Evolutionary conservation across 2,113 vertebrate genomes (phyloP), one percentile per base, ranked within the genome.

Genomic region (cat (Felis catus)): DNA sequence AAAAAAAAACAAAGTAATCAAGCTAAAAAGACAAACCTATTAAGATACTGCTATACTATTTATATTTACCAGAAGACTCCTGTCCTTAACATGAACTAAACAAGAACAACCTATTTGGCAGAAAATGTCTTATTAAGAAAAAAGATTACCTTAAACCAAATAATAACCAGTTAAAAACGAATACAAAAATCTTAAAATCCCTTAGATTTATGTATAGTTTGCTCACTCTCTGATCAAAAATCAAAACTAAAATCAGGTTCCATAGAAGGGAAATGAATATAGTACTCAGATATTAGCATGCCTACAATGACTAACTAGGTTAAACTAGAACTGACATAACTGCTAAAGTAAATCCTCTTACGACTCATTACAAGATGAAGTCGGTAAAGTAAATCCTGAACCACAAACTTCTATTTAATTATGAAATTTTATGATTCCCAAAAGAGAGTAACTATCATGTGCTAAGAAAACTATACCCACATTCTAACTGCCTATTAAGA

Each of bases 231-330:
- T 92, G 31, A 92, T 55, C 48, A 97, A 76, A 7, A 55, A 89
- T 76, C 36, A 96, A 4, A 84, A 94, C 29, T 97, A 87, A 96
- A 92, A 76, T 45, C 58, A 88, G n/a, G 61, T 94, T 97, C 95
- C 45, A 92, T 80, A 90, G 89, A 93, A 92, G 51, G 29, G 29
- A 92, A 58, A 39, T 93, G 16, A 92, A 83, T 66, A 83, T 23
- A 96, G 25, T 88, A 88, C 61, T 94, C 80, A 92, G 3, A n/a
- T 79, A 83, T 55, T 76, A 91, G 13, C 81, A 92, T 27, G 70
- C 27, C 66, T 78, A 65, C 13, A 93, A 73, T 71, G 58, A 23
- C 70, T 68, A 76, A 5, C 51, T 68, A 92, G 4, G 27, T 88
- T 91, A 94, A 92, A 95, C 19, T 14, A 91, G 51, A 92, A 93